Base-by-base conservation (phyloP, 2,797 vertebrate species). In the Ficedula albicollis region DNA sequence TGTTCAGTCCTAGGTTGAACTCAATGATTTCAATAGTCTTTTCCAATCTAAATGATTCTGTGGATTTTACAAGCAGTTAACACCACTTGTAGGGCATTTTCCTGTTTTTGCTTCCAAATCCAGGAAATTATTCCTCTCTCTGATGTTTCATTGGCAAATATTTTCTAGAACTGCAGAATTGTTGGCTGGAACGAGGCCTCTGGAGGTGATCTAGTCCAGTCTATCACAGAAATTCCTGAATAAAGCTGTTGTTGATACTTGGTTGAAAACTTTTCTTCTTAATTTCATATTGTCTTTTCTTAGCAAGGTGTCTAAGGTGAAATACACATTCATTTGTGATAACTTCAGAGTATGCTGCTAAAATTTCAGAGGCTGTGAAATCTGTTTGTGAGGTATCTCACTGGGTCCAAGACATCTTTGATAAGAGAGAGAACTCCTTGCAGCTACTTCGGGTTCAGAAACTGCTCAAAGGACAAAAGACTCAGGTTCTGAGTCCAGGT, bases 381-480 rank as follows among this genome's bases (percentile, higher is more conserved):
- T 95, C 95, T 13, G 38, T 98, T 54, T 95, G 89, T 73, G 96
- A 97, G 9, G 97, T 96, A 7, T 95, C 93, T 93, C 93, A 43
- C 44, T 92, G 92, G 83, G 95, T 98, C 32, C 89, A 96, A n/a
- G 66, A 90, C 58, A 93, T 97, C 15, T 11, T 52, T 79, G 73
- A 68, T 84, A 91, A 89, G 58, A 97, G 96, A 74, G 97, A 98
- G 73, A 98, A 98, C 29, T 90, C 93, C 29, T 46, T 95, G 60
- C 97, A 98, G n/a, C 94, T 98, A 39, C 94, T 32, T 66, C 97
- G 98, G 9, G 59, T 98, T 67, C 98, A 98, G 94, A 98, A 96
- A 74, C 83, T 98, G 54, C 98, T 98, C n/a, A 97, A 98, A 70
- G 98, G 98, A 62, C 95, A 48, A 73, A 96, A 94, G 87, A 96